These are phyloP conservation scores for Gnathonemus longibarbis DNA, from an alignment of 2,113 vertebrate genomes.

Conservation along the genomic window DNA sequence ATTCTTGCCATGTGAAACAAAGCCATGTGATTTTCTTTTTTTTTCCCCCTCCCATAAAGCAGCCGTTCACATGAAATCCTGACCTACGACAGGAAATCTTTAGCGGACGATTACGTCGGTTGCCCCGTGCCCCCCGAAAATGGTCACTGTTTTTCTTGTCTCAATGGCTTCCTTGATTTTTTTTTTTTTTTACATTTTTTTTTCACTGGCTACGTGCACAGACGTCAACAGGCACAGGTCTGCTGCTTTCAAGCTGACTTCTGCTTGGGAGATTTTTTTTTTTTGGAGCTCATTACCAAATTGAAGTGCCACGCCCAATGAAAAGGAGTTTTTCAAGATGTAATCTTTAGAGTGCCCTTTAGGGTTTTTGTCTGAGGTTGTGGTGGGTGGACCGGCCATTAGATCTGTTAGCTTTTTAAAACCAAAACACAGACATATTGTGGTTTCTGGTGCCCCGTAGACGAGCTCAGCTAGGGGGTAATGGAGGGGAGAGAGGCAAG, in stretches of 20 bases:
- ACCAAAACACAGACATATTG: not conserved
- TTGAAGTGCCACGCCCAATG: constrained; percentile 37
- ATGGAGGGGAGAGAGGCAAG: not conserved
- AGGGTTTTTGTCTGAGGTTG: constrained; percentile 28
- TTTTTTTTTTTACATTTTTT: not conserved
- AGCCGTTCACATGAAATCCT: not conserved
- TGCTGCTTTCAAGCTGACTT: constrained; percentile 22
- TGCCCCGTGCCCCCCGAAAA: not conserved
- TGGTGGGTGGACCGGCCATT: constrained; percentile 6
- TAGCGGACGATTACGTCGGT: not conserved
- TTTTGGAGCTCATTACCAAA: constrained; percentile 40
- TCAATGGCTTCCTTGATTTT: not conserved
- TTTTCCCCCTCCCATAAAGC: not conserved
- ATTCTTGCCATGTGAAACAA: constrained; percentile 19
- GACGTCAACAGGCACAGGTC: constrained; percentile 9
- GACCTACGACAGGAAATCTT: constrained; percentile 3
- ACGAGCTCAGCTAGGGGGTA: not conserved
- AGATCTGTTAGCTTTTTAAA: constrained; percentile 6
- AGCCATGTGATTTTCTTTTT: not conserved
- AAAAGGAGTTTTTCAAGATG: constrained; percentile 45
- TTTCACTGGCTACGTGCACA: not conserved
- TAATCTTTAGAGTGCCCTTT: constrained; percentile 28
- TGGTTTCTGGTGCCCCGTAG: not conserved
- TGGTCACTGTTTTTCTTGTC: not conserved
- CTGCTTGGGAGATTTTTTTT: constrained; percentile 36